Base-by-base conservation (phyloP, 1,140 invertebrate species). In the Papilio aristodemus region DNA sequence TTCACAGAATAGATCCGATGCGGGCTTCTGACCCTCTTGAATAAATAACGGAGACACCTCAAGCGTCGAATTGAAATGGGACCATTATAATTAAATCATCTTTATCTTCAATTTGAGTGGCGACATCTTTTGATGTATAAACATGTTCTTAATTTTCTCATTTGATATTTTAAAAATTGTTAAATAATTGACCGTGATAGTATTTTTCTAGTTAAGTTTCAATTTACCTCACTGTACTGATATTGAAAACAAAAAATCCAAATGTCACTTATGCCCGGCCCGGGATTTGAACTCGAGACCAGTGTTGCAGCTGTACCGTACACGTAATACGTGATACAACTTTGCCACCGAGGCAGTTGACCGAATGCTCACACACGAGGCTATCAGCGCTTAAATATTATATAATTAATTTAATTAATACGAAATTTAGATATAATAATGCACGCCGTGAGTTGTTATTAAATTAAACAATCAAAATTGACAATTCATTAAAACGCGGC, bases 41-140 rank as follows among this genome's bases (percentile, higher is more conserved):
- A 54, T 54, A 54, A 54, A 54, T 54, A 54, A 54, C 46, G 46
- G 10, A 54, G 46, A 54, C 46, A 54, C 46, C 46, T 54, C 46
- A 54, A 54, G 46, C 46, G 19, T 46, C 46, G 19, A 54, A 54
- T 54, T 54, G 46, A 54, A 54, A 54, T 19, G 17, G 46, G 46
- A 54, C 19, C 46, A 22, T 54, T 25, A 54, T 22, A 25, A 54
- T 54, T 25, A 54, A 54, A 54, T 54, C 46, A 54, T 9, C 43
- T 50, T 54, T 54, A 54, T 54, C 19, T 25, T 54, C 46, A 17
- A 22, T 54, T 19, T 11, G 17, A 13, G 46, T 54, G 19, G 19
- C 19, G 46, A 54, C 19, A 54, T 54, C 19, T 54, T 54, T 2
- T 32, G 27, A 32, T 3, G 27, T n/a, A n/a, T 6, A 32, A 6